A percentile compares a stretch with the other conserved stretches of the same genome.
Conservation (phyloP, 1,140 invertebrate genomes). For the Pseudomyrmex pallidus region DNA sequence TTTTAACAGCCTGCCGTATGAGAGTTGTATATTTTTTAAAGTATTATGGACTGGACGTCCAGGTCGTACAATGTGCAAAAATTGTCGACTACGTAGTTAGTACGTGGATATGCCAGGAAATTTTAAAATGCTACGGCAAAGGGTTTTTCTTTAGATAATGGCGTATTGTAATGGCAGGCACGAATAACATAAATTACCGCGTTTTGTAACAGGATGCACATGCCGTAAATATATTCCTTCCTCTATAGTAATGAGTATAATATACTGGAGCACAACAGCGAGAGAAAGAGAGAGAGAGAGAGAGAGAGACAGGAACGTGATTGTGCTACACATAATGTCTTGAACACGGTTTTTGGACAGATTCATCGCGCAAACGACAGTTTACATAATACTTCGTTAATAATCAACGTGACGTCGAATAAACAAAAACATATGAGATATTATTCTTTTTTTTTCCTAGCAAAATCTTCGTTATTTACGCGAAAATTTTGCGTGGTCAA, state of each 20-base stretch:
- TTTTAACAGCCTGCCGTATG: too few relatives aligned
- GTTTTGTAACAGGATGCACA: constrained; percentile 56
- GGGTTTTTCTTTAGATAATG: constrained; percentile 57
- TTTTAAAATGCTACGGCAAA: constrained; percentile 19
- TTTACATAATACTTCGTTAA: background rate
- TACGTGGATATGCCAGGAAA: constrained; percentile 30
- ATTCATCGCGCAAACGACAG: background rate
- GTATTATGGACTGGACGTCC: background rate
- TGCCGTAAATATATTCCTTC: constrained; percentile 53
- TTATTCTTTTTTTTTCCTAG: background rate
- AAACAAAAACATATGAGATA: background rate
- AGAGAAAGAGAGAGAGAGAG: too few relatives aligned
- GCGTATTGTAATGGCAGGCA: constrained; percentile 39
- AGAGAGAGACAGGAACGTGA: background rate
- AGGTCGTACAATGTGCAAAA: background rate
- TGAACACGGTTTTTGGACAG: background rate
- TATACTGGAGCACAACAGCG: constrained; percentile 5
- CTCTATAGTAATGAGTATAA: constrained; percentile 67
- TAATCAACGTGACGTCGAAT: background rate
- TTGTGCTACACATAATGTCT: background rate
- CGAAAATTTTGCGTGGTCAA: constrained; percentile 10
- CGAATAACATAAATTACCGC: constrained; percentile 20
- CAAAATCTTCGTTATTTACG: background rate
- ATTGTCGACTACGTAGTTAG: constrained; percentile 18
- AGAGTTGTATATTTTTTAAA: background rate